Base-by-base conservation (phyloP, 2,888 invertebrate species). In the Teinopalpus imperialis region DNA sequence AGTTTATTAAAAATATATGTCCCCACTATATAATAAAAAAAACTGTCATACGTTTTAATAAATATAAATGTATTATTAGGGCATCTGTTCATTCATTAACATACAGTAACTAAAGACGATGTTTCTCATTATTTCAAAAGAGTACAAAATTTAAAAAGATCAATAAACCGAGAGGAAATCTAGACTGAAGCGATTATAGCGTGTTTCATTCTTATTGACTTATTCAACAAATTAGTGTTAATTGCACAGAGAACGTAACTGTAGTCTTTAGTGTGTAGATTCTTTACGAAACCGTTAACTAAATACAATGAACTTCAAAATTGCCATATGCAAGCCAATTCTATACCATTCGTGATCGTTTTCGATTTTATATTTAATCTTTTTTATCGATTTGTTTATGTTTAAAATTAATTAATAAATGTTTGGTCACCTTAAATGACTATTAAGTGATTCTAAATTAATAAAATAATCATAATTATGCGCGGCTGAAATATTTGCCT, bases 211-310 rank as follows among this genome's bases (percentile, higher is more conserved):
- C 37, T 39, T 36, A 31, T 37, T 35, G 31, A 12, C 44, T 39
- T 44, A 31, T 16, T 37, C 37, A 32, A 44, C 26, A 26, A 39
- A 37, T 39, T 23, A 31, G 18, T 31, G 9, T 18, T 37, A 32
- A 44, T 39, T 39, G 32, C 43, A 37, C 10, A n/a, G 16, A 24
- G 8, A 20, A 43, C 24, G 42, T 27, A 43, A 43, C 42, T 34
- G 34, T 27, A 23, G n/a, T 23, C 9, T 31, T 10, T 18, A 32
- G 9, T 31, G 30, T 40, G 37, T 27, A 18, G 18, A 30, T 30
- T 41, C 30, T 40, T 21, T 12, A 29, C 12, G 20, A 20, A 13
- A 30, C 30, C 31, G 1, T 31, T 24, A 31, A 12, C 27, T 0
- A 26, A 32, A 36, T 14, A 24, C 24, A 21, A 35, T 14, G 6